Evolutionary conservation across 2,888 invertebrate species (phyloP).

Genomic region (Platycnemis pennipes): DNA sequence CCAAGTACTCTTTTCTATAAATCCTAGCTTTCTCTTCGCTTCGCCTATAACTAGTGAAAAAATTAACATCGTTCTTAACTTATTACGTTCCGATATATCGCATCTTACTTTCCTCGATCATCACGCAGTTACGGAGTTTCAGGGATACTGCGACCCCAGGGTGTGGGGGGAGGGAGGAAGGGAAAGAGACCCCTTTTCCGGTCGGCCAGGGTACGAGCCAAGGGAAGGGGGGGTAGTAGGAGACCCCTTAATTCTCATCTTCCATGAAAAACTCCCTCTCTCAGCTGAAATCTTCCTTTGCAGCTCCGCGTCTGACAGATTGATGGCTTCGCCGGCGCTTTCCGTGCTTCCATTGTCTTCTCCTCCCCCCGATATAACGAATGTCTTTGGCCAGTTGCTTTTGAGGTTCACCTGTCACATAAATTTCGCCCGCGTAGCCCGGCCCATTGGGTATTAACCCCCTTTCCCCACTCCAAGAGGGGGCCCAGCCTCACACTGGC

Average conservation of each 20-base stretch:
- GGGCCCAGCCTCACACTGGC: too few species aligned
- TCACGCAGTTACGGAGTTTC: too few species aligned
- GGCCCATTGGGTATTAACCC: not conserved
- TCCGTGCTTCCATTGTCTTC: constrained; percentile 5
- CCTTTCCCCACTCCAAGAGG: not conserved
- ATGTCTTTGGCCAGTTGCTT: not conserved
- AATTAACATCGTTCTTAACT: too few species aligned
- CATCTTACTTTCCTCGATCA: too few species aligned
- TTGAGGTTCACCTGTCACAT: constrained; percentile 10
- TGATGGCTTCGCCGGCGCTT: not conserved
- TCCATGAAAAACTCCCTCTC: not conserved
- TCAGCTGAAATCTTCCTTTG: too few species aligned
- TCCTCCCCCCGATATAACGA: not conserved
- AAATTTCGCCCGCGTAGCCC: not conserved
- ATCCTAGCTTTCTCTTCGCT: too few species aligned
- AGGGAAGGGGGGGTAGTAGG: not conserved
- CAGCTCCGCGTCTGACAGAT: not conserved
- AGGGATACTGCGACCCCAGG: too few species aligned
- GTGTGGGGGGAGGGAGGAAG: not conserved
- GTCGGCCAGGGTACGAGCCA: too few species aligned
- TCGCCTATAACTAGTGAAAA: too few species aligned
- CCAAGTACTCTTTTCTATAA: too few species aligned
- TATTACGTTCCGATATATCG: too few species aligned
- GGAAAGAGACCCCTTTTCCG: too few species aligned
- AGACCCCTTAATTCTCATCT: not conserved